Percentiles rank a stretch among this genome's conserved stretches.
Evolutionary conservation across 1,140 invertebrate genomes (phyloP).

Genomic region (Cotesia glomerata): DNA sequence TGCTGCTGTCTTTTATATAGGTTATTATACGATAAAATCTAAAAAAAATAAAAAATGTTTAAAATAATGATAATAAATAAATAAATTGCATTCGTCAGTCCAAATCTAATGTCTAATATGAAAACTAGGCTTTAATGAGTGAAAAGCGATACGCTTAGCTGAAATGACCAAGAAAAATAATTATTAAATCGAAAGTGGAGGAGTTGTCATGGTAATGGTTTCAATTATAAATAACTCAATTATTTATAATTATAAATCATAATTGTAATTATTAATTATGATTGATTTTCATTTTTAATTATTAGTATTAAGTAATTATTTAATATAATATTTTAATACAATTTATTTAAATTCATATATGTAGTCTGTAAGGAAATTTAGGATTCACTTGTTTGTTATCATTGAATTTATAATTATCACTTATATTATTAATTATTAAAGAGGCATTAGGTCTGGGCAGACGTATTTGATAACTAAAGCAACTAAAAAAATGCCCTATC

Average conservation of each 20-base stretch:
- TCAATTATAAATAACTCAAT: neutral
- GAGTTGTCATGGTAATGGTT: neutral
- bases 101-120: neutral
- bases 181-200: neutral
- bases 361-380: neutral
- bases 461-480: neutral
- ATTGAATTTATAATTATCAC: neutral
- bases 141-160: slow-evolving; percentile 7
- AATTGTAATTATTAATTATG: too few relatives aligned
- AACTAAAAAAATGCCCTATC: neutral
- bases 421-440: neutral
- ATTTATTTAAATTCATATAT: neutral
- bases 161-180: neutral
- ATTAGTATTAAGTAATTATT: too few relatives aligned
- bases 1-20: neutral
- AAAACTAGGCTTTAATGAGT: slow-evolving; percentile 7
- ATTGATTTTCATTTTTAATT: too few relatives aligned
- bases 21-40: neutral
- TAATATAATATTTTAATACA: too few relatives aligned
- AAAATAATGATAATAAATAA: neutral
- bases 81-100: neutral
- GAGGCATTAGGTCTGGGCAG: neutral
- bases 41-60: neutral
- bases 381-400: neutral
- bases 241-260: neutral